phyloP scores from a whole-genome alignment of 2,797 vertebrate species.

The Crax fasciolata region DNA sequence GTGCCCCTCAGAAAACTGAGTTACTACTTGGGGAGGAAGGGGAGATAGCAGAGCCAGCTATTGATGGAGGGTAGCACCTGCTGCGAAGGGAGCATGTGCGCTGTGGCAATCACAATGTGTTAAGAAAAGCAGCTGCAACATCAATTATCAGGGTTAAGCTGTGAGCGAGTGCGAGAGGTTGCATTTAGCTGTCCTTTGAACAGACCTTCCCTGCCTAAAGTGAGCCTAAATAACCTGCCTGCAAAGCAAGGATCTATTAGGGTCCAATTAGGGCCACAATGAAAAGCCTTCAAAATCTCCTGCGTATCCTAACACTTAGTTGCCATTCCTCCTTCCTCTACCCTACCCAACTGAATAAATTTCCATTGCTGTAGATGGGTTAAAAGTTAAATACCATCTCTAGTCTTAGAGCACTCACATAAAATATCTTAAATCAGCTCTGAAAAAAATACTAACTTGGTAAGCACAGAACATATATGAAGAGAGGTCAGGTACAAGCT shows the following conservation, averaged over 20 bases:
- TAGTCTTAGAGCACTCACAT: background rate
- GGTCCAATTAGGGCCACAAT: background rate
- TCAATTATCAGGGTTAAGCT: background rate
- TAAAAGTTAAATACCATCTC: background rate
- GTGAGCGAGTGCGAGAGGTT: background rate
- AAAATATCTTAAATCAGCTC: background rate
- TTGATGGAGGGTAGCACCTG: conserved; percentile 1
- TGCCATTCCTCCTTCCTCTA: background rate
- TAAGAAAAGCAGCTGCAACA: conserved; percentile 45
- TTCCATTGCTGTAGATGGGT: background rate
- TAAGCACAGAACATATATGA: background rate
- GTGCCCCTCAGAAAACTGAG: background rate
- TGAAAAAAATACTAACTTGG: background rate
- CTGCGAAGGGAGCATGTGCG: background rate
- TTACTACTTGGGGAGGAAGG: background rate
- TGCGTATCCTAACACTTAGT: background rate
- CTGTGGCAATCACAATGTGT: background rate
- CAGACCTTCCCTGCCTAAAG: background rate
- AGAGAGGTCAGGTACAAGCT: background rate
- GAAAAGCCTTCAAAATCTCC: background rate
- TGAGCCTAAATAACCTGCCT: background rate
- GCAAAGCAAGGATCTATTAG: background rate
- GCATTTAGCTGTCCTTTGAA: background rate
- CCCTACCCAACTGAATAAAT: background rate
- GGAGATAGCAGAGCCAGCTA: background rate